These are phyloP conservation scores for Sterrhoptilus dennistouni DNA, from an alignment of 2,113 vertebrate species.

Conservation along the genomic window DNA sequence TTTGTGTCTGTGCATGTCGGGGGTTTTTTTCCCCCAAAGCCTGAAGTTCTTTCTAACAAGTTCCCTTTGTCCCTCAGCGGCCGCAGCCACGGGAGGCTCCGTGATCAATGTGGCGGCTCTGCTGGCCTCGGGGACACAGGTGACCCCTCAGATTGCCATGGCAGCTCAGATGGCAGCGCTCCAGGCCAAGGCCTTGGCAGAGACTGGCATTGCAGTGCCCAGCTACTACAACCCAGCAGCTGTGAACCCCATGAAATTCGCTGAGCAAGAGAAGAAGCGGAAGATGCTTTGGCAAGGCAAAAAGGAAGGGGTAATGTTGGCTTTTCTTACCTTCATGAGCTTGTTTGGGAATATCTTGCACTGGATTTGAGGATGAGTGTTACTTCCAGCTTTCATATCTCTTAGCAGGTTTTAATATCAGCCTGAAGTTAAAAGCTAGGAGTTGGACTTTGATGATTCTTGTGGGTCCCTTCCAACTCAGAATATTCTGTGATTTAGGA, in stretches of 20 bases:
- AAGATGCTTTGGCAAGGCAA: slow-evolving; percentile 99
- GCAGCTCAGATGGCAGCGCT: slow-evolving; percentile 97
- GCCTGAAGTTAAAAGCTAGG: not conserved
- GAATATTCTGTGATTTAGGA: not conserved
- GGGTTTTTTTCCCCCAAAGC: not conserved
- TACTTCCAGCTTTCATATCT: not conserved
- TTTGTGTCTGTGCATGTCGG: not conserved
- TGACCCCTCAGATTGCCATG: slow-evolving; percentile 98
- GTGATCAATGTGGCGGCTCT: slow-evolving; percentile 94
- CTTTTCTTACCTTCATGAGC: not conserved
- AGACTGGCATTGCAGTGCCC: slow-evolving; percentile 97
- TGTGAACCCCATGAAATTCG: slow-evolving; percentile 96
- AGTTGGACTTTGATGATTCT: not conserved
- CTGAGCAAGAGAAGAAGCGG: slow-evolving; percentile 96
- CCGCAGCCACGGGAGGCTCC: slow-evolving; percentile 82
- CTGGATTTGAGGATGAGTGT: not conserved
- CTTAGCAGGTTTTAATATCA: not conserved
- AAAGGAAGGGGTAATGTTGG: slow-evolving; percentile 89
- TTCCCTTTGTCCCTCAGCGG: slow-evolving; percentile 52
- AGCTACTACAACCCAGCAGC: slow-evolving; percentile 97
- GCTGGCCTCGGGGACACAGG: slow-evolving; percentile 94
- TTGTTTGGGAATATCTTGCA: not conserved
- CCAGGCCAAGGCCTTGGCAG: slow-evolving; percentile 93
- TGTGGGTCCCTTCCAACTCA: not conserved
- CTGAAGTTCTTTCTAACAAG: not conserved